Evolutionary conservation across 2,888 invertebrate species (phyloP).

Genomic region (Lepidocyrtinus sp.): DNA sequence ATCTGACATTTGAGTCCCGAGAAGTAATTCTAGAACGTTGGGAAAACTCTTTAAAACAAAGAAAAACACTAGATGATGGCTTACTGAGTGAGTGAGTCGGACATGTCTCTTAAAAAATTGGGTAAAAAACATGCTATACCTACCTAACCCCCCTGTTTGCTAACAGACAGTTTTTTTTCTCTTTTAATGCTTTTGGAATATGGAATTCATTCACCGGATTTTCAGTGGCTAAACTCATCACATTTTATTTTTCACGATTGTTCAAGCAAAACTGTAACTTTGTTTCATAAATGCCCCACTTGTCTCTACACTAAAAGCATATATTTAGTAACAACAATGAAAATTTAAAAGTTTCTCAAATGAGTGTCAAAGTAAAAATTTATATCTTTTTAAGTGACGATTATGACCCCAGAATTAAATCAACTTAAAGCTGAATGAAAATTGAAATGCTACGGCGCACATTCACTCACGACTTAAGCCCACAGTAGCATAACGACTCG

Average conservation of each 20-base stretch:
- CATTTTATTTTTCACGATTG: constrained; percentile 15
- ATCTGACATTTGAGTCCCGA: constrained; percentile 57
- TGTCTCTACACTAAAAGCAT: neutral
- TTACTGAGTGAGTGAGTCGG: constrained; percentile 14
- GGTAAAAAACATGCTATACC: too few species aligned
- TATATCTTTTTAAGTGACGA: constrained; percentile 50
- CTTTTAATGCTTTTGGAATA: neutral
- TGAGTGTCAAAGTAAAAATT: neutral
- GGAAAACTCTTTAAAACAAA: constrained; percentile 56
- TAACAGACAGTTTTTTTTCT: neutral
- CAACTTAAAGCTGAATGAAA: constrained; percentile 19
- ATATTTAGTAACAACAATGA: neutral
- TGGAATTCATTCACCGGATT: constrained; percentile 40
- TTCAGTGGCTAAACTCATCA: constrained; percentile 39
- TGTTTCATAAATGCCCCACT: too few species aligned
- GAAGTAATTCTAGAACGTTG: constrained; percentile 56
- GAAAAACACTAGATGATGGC: constrained; percentile 43
- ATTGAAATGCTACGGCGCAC: constrained; percentile 42
- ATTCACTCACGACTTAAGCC: constrained; percentile 26
- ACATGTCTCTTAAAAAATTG: constrained; percentile 6
- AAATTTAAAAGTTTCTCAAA: neutral
- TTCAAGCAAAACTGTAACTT: constrained; percentile 13
- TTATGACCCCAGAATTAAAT: constrained; percentile 46
- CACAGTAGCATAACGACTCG: constrained; percentile 23
- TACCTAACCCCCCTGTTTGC: too few species aligned